Evolutionary conservation across 2,797 vertebrate species (phyloP).

Genomic region (Pelobates cultripes): DNA sequence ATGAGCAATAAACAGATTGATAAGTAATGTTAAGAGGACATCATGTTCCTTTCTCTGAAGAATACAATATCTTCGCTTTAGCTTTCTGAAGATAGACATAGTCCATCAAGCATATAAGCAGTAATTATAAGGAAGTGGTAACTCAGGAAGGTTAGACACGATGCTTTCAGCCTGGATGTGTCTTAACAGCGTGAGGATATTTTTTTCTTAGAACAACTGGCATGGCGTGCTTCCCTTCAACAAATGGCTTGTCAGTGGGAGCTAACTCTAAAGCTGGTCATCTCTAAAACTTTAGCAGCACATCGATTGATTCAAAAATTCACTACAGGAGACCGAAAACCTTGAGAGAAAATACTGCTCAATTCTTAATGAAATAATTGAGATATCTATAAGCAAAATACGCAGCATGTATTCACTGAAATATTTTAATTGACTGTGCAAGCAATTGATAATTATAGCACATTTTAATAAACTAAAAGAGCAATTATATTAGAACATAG

Average conservation of each 20-base stretch:
- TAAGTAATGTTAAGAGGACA: conserved; percentile 41
- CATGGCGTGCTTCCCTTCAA: conserved; percentile 44
- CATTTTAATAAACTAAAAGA: background rate
- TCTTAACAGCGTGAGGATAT: conserved; percentile 46
- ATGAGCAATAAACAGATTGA: conserved; percentile 35
- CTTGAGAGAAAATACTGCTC: conserved; percentile 17
- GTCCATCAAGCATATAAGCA: conserved; percentile 41
- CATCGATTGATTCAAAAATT: conserved; percentile 44
- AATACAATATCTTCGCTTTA: conserved; percentile 25
- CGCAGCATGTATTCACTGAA: background rate
- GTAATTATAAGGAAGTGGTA: conserved; percentile 55
- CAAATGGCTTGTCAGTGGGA: conserved; percentile 55
- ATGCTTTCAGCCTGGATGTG: conserved; percentile 41
- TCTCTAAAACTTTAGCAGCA: conserved; percentile 46
- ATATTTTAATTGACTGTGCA: conserved; percentile 15
- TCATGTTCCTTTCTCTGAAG: conserved; percentile 44
- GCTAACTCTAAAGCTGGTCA: conserved; percentile 43
- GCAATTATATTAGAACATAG: background rate
- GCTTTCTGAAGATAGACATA: conserved; percentile 31
- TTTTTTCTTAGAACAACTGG: conserved; percentile 45
- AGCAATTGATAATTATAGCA: background rate
- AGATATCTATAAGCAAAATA: conserved; percentile 23
- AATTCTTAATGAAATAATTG: conserved; percentile 19
- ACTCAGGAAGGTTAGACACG: conserved; percentile 49
- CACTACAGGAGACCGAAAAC: conserved; percentile 34